A percentile compares a stretch with the other conserved stretches of the same genome.
Evolutionary conservation across 1,140 invertebrate genomes (phyloP).

Genomic region (Ptiloglossa arizonensis): DNA sequence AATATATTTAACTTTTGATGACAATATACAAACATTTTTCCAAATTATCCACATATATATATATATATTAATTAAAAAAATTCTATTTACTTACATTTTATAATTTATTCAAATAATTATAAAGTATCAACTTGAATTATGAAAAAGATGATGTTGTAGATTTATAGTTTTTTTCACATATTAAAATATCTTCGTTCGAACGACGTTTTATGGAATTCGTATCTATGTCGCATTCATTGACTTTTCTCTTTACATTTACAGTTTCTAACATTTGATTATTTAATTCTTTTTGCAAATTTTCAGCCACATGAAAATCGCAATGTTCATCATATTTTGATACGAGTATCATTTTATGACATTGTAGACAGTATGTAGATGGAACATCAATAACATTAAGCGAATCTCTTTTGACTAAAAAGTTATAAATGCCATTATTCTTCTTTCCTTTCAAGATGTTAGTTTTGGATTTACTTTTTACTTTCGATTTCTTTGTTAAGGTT

Average conservation of each 20-base stretch:
- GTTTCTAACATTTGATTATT: conserved; percentile 65
- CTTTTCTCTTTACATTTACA: conserved; percentile 38
- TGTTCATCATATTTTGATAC: conserved; percentile 84
- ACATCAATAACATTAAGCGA: conserved; percentile 17
- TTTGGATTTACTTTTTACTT: conserved; percentile 54
- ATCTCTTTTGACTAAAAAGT: conserved; percentile 72
- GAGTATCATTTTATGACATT: conserved; percentile 85
- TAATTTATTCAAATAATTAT: conserved; percentile 15
- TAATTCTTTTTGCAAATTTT: conserved; percentile 83
- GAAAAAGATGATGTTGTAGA: conserved; percentile 22
- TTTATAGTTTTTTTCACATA: not conserved
- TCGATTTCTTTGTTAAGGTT: conserved; percentile 32
- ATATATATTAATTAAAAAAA: too few relatives aligned
- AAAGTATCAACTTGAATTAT: not conserved
- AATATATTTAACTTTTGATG: not conserved
- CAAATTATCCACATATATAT: not conserved
- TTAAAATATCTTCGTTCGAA: not conserved
- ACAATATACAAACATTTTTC: not conserved
- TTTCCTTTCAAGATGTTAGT: conserved; percentile 19
- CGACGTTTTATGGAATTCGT: conserved; percentile 28
- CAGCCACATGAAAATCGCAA: conserved; percentile 88
- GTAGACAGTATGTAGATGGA: conserved; percentile 82
- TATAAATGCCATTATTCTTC: conserved; percentile 65
- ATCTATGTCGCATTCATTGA: not conserved
- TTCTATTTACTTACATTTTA: not conserved